These are phyloP conservation scores for Cyanoderma ruficeps DNA, from an alignment of 2,113 vertebrate genomes.

Conservation along the genomic window DNA sequence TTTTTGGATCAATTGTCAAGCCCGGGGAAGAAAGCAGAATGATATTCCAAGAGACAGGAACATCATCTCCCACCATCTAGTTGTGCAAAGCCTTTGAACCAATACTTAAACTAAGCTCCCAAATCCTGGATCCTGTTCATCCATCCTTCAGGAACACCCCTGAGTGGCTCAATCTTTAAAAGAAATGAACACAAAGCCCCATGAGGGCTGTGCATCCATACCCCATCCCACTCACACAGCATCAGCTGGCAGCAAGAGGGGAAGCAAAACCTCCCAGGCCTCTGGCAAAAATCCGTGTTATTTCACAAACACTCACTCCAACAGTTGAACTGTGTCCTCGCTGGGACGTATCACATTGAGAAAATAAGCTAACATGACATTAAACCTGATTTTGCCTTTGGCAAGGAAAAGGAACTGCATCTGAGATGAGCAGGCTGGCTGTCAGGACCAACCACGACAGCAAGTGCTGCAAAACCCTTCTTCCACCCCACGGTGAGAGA, in stretches of 20 bases:
- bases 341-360: not conserved
- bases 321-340: not conserved
- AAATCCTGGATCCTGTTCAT: not conserved
- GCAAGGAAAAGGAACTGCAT: not conserved
- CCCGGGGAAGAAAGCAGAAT: not conserved
- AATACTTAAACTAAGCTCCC: not conserved
- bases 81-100: not conserved
- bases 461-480: not conserved
- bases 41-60: accelerated
- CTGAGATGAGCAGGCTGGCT: not conserved
- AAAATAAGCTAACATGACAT: slow-evolving; percentile 23
- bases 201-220: accelerated
- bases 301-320: not conserved
- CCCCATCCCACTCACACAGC: not conserved
- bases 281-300: not conserved
- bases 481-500: not conserved
- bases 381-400: slow-evolving; percentile 3
- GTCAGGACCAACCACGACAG: not conserved
- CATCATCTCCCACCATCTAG: not conserved
- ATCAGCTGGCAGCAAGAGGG: not conserved
- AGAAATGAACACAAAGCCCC: not conserved
- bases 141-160: not conserved
- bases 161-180: not conserved
- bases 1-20: not conserved
- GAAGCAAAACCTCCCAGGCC: not conserved